phyloP scores from a whole-genome alignment of 2,888 invertebrate genomes.

The Mythimna loreyi region DNA sequence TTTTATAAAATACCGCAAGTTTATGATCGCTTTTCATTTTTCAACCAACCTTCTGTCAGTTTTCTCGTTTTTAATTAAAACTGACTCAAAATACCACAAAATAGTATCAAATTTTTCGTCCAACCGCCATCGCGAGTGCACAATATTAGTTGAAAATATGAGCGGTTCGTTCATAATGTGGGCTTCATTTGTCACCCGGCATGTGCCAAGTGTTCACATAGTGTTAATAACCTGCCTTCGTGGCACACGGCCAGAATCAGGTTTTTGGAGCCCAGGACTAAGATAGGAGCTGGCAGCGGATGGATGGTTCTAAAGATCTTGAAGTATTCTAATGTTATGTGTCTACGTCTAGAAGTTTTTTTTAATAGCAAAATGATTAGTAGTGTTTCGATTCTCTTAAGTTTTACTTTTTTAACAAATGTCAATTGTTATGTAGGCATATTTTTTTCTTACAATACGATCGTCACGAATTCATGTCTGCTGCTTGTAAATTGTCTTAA shows the following conservation, averaged over 20 bases:
- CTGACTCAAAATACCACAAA: constrained; percentile 41
- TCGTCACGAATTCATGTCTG: no score
- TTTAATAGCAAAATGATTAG: no score
- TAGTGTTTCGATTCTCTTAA: no score
- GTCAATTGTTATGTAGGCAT: no score
- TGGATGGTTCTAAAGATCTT: not conserved
- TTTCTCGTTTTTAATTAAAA: constrained; percentile 41
- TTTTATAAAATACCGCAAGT: not conserved
- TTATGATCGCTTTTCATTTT: not conserved
- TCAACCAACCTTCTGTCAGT: not conserved
- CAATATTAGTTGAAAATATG: constrained; percentile 68
- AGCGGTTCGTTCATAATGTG: constrained; percentile 83
- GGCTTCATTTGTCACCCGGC: constrained; percentile 87
- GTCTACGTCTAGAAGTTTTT: no score
- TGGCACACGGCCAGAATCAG: constrained; percentile 84
- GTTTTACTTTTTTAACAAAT: no score
- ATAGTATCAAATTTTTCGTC: constrained; percentile 53
- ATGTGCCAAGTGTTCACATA: constrained; percentile 81
- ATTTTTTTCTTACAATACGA: no score
- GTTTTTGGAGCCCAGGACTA: constrained; percentile 59
- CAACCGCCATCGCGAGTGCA: constrained; percentile 47
- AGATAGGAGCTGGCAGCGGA: constrained; percentile 34
- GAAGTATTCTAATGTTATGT: not conserved
- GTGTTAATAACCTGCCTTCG: constrained; percentile 85
- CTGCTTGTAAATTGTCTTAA: no score